Conservation (phyloP, 2,797 vertebrate genomes). For the Podarcis lilfordi region DNA sequence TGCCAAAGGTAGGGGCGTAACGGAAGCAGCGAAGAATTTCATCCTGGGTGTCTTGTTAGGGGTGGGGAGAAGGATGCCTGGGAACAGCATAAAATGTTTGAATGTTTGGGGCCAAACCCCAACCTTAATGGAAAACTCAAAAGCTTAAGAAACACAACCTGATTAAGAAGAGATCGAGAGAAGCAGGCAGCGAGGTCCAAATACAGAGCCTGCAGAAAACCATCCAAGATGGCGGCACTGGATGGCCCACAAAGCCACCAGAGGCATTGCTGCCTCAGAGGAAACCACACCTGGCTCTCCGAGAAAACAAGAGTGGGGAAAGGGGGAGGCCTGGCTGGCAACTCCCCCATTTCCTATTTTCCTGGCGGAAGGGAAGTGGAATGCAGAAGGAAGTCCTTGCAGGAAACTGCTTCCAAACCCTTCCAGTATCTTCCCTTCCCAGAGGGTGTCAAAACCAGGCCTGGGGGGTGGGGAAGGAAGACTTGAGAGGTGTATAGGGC, state of each 20-base stretch:
- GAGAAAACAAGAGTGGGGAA: neutral
- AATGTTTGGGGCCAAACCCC: neutral
- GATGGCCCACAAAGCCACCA: neutral
- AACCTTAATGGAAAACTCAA: neutral
- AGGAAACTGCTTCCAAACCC: neutral
- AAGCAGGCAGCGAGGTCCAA: neutral
- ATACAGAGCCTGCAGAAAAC: no score
- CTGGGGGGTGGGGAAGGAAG: no score
- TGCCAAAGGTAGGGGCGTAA: neutral
- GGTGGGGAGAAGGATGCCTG: neutral
- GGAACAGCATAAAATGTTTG: no score
- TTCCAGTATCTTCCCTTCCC: neutral
- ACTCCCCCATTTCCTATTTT: no score
- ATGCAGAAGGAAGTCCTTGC: no score
- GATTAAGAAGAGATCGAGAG: no score
- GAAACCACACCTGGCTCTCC: neutral
- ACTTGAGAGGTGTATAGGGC: neutral
- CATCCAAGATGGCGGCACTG: neutral
- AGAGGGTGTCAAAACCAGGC: neutral
- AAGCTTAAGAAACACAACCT: neutral
- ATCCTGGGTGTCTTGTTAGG: neutral
- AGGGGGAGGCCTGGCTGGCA: neutral
- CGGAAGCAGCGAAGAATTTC: neutral
- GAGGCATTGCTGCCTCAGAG: neutral
- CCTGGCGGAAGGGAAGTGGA: neutral